Percentiles rank a stretch among this genome's conserved stretches.
Evolutionary conservation across 2,888 invertebrate genomes (phyloP).

Genomic region (Patella depressa): DNA sequence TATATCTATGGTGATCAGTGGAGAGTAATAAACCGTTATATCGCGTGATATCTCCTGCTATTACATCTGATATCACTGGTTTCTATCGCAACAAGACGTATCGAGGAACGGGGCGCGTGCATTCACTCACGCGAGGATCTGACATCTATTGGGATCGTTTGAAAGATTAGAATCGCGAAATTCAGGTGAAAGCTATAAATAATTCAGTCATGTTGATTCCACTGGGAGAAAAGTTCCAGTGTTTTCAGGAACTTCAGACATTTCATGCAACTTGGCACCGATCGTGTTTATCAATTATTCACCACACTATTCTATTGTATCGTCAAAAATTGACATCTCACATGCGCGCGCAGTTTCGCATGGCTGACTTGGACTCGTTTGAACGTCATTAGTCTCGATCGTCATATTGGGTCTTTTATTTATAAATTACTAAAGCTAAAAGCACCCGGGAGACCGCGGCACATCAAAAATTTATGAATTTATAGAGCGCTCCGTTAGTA

Average conservation of each 20-base stretch:
- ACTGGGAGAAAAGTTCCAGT: neutral
- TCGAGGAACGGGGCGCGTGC: slow-evolving; percentile 6
- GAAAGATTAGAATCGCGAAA: neutral
- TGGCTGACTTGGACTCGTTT: neutral
- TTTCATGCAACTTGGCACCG: slow-evolving; percentile 10
- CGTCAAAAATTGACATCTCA: slow-evolving; percentile 4
- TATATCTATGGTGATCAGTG: too few relatives aligned
- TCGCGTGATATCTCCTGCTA: neutral
- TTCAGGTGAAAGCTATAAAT: slow-evolving; percentile 1
- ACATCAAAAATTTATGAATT: neutral
- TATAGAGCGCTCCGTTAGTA: neutral
- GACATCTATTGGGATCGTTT: neutral
- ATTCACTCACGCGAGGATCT: neutral
- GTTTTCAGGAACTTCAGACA: neutral
- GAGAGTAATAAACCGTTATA: neutral
- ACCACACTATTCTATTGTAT: neutral
- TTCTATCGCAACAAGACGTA: slow-evolving; percentile 4
- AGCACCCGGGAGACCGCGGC: neutral
- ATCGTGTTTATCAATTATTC: neutral
- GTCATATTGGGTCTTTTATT: neutral
- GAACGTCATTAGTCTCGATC: slow-evolving; percentile 1
- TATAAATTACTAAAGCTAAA: slow-evolving; percentile 4
- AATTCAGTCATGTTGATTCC: neutral
- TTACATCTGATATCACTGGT: neutral
- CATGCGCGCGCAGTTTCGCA: slow-evolving; percentile 5